Evolutionary conservation across 2,797 vertebrate species (phyloP).

Genomic region (Sebastes oblongus): DNA sequence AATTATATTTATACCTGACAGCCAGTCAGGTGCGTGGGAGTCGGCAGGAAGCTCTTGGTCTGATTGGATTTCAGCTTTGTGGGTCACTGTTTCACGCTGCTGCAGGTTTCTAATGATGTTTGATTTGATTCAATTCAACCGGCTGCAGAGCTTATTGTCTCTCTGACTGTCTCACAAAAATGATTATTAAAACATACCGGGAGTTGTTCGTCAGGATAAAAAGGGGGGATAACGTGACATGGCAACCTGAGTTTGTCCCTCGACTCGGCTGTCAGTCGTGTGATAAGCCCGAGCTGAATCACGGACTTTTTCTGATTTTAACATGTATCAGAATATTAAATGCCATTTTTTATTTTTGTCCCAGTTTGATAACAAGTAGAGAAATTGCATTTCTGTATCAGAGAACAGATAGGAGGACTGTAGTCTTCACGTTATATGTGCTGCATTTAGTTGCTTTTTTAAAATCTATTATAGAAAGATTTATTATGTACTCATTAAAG

Average conservation of each 20-base stretch:
- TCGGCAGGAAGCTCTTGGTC: slow-evolving; percentile 21
- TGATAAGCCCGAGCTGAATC: slow-evolving; percentile 26
- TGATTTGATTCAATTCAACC: slow-evolving; percentile 25
- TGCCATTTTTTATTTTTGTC: slow-evolving; percentile 15
- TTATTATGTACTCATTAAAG: neutral
- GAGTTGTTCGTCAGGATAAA: slow-evolving; percentile 5
- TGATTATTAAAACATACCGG: neutral
- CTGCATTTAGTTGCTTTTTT: neutral
- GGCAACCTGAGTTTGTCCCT: slow-evolving; percentile 12
- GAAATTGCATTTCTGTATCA: neutral
- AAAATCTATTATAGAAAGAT: neutral
- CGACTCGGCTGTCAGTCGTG: neutral
- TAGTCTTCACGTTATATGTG: neutral
- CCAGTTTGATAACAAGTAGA: slow-evolving; percentile 13
- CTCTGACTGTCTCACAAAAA: neutral
- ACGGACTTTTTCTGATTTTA: slow-evolving; percentile 20
- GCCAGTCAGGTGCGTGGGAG: slow-evolving; percentile 38
- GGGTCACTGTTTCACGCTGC: slow-evolving; percentile 32
- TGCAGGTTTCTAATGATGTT: slow-evolving; percentile 29
- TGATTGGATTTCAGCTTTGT: slow-evolving; percentile 39
- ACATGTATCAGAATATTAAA: slow-evolving; percentile 56
- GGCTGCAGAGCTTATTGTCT: slow-evolving; percentile 19
- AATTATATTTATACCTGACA: slow-evolving; percentile 52
- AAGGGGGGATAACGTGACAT: slow-evolving; percentile 4
- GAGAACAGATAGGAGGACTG: neutral